phyloP scores from a whole-genome alignment of 2,113 vertebrate genomes.

The Odontesthes bonariensis region DNA sequence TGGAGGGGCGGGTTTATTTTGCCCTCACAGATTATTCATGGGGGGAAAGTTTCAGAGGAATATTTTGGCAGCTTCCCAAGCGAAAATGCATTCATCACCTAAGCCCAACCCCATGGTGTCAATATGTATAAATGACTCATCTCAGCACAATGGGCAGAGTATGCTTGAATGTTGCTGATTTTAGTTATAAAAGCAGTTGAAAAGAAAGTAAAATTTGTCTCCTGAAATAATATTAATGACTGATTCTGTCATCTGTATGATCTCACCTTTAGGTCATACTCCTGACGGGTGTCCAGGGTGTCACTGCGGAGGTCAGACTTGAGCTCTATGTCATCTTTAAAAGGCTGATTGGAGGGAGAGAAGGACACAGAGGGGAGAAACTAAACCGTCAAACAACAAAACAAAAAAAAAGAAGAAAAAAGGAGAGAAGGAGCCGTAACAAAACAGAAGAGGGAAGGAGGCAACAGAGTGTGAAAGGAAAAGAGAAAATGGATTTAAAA shows the following conservation, averaged over 20 bases:
- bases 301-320: slow-evolving; percentile 96
- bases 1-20: slow-evolving; percentile 39
- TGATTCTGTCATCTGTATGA: slow-evolving; percentile 7
- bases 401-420: slow-evolving; percentile 64
- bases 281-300: slow-evolving; percentile 95
- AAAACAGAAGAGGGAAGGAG: slow-evolving; percentile 65
- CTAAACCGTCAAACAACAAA: slow-evolving; percentile 85
- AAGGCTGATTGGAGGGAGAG: slow-evolving; percentile 89
- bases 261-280: slow-evolving; percentile 95
- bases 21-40: slow-evolving; percentile 64
- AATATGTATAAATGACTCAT: slow-evolving; percentile 55
- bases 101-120: slow-evolving; percentile 34
- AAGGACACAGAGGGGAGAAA: slow-evolving; percentile 86
- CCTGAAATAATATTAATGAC: not conserved
- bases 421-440: slow-evolving; percentile 54
- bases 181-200: not conserved
- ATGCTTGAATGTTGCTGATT: not conserved
- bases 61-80: slow-evolving; percentile 60
- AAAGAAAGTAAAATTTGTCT: not conserved
- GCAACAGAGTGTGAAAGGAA: slow-evolving; percentile 64
- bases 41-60: slow-evolving; percentile 23
- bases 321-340: slow-evolving; percentile 96
- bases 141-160: slow-evolving; percentile 25
- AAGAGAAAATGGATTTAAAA: slow-evolving; percentile 70
- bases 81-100: slow-evolving; percentile 61